A percentile compares a stretch with the other conserved stretches of the same genome.
These are phyloP conservation scores for Brenthis hecate DNA, from an alignment of 2,888 invertebrate genomes.

Conservation along the genomic window DNA sequence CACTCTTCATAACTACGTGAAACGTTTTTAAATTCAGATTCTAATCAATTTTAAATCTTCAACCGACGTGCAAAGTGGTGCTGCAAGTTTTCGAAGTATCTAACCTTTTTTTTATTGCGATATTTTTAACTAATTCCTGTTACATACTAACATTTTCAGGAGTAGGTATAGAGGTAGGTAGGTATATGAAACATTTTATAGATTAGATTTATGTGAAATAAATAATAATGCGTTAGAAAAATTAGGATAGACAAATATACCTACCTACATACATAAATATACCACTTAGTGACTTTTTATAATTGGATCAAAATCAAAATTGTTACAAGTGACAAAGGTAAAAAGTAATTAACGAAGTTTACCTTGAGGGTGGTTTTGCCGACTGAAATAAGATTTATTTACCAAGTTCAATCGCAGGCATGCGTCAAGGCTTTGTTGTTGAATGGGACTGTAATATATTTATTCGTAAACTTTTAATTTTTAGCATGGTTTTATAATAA, in stretches of 20 bases:
- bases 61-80: background rate
- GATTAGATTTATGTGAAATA: no score
- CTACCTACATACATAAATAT: background rate
- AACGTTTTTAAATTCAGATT: conserved; percentile 15
- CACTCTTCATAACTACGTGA: conserved; percentile 27
- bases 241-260: background rate
- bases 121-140: no score
- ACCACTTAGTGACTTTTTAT: conserved; percentile 18
- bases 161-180: no score
- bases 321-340: conserved; percentile 32
- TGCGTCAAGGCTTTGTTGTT: conserved; percentile 39
- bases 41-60: conserved; percentile 17
- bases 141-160: no score
- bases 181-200: no score
- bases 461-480: background rate
- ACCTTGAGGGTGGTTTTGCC: conserved; percentile 30
- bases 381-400: conserved; percentile 50
- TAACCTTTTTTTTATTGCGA: no score
- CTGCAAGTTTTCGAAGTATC: background rate
- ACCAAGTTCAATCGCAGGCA: conserved; percentile 65
- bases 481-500: no score
- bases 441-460: conserved; percentile 27
- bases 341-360: conserved; percentile 41
- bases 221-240: no score
- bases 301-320: conserved; percentile 34